Evolutionary conservation across 1,140 invertebrate species (phyloP).

Genomic region (Lasaia peninsularis): DNA sequence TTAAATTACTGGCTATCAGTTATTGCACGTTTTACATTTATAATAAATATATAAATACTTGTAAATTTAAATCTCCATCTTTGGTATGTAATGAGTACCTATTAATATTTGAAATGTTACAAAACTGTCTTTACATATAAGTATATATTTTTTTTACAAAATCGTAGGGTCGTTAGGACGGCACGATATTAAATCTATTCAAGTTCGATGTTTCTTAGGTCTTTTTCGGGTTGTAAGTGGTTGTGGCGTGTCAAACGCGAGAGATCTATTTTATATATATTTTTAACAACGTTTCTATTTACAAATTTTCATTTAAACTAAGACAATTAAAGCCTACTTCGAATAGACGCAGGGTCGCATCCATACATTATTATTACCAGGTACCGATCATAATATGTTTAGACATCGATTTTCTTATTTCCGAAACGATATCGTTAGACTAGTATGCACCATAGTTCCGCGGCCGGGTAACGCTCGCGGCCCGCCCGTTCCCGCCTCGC

Average conservation of each 20-base stretch:
- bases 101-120: slow-evolving; percentile 76
- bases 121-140: slow-evolving; percentile 75
- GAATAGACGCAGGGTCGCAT: slow-evolving; percentile 75
- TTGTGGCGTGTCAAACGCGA: slow-evolving; percentile 52
- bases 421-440: slow-evolving; percentile 62
- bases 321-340: slow-evolving; percentile 74
- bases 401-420: slow-evolving; percentile 54
- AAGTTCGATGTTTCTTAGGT: slow-evolving; percentile 74
- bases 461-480: slow-evolving; percentile 41
- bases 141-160: slow-evolving; percentile 77
- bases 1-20: slow-evolving; percentile 75
- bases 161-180: slow-evolving; percentile 77
- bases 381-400: slow-evolving; percentile 71
- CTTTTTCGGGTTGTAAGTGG: slow-evolving; percentile 53
- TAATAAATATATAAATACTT: slow-evolving; percentile 78
- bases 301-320: slow-evolving; percentile 76
- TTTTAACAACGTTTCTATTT: slow-evolving; percentile 64
- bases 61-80: slow-evolving; percentile 75
- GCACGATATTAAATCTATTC: slow-evolving; percentile 75
- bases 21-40: slow-evolving; percentile 77
- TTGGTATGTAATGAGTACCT: slow-evolving; percentile 74
- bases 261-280: slow-evolving; percentile 50
- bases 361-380: slow-evolving; percentile 74
- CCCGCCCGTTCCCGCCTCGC: slow-evolving; percentile 28
- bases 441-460: slow-evolving; percentile 71